Conservation (phyloP, 2,113 vertebrate species). For the Aleadryas rufinucha region DNA sequence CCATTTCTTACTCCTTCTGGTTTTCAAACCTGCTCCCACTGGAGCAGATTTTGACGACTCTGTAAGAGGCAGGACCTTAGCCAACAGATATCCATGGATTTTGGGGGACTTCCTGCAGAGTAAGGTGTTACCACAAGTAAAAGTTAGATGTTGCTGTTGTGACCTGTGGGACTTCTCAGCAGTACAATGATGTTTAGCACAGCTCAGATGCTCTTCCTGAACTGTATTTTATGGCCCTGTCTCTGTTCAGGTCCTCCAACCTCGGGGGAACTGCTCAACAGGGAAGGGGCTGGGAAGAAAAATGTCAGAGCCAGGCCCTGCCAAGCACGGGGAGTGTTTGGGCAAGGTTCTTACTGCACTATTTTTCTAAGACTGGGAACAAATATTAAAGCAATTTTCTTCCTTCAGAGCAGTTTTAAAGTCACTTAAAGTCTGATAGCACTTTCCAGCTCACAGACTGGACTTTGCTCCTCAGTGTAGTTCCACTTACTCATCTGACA, state of each 20-base stretch:
- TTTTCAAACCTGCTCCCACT: neutral
- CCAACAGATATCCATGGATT: neutral
- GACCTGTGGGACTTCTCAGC: neutral
- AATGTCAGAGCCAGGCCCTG: neutral
- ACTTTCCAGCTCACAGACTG: neutral
- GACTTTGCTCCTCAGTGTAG: neutral
- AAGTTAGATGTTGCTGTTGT: neutral
- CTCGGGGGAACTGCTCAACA: neutral
- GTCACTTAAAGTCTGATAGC: neutral
- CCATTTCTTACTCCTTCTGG: neutral
- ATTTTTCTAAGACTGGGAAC: neutral
- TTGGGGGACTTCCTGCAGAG: neutral
- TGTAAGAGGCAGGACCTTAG: neutral
- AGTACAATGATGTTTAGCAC: neutral
- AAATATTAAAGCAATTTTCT: neutral
- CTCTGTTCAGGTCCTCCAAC: neutral
- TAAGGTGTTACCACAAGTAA: neutral
- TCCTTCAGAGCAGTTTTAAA: neutral
- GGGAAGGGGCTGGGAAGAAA: neutral
- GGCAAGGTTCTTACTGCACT: neutral
- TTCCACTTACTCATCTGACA: neutral
- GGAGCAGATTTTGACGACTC: neutral
- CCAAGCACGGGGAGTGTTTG: neutral
- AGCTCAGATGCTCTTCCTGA: neutral
- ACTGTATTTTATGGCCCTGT: accelerated